Conservation (phyloP, 2,113 vertebrate species). For the Mustela lutreola region DNA sequence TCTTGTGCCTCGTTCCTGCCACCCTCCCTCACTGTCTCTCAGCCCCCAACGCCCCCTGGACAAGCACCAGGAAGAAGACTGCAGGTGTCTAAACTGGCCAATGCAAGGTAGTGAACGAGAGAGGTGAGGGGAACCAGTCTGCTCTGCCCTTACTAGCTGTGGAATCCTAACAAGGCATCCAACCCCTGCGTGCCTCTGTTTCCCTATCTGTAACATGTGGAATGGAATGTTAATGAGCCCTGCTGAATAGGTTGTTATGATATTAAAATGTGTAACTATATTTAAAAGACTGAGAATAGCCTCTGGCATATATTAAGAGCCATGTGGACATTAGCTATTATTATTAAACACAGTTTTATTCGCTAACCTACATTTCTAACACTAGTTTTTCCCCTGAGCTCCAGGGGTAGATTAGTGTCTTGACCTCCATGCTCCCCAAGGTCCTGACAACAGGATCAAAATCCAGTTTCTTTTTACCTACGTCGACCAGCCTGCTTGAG, state of each 20-base stretch:
- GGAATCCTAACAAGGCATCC: not conserved
- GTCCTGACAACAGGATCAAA: not conserved
- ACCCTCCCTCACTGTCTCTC: not conserved
- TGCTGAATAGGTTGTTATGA: not conserved
- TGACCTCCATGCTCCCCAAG: not conserved
- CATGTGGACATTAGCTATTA: not conserved
- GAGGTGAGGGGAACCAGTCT: accelerated
- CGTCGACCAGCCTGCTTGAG: not conserved
- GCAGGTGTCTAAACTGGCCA: not conserved
- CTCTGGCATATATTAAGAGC: not conserved
- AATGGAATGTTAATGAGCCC: not conserved
- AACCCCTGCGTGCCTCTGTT: not conserved
- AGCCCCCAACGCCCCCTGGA: not conserved
- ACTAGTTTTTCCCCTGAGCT: not conserved
- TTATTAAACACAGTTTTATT: not conserved
- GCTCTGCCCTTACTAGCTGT: too few species aligned
- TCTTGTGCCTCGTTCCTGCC: not conserved
- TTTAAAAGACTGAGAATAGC: not conserved
- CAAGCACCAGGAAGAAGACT: not conserved
- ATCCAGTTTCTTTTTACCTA: not conserved
- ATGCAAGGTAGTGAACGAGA: accelerated
- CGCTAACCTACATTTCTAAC: not conserved
- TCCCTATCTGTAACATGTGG: not conserved
- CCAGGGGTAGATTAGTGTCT: not conserved
- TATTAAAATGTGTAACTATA: not conserved